Evolutionary conservation across 2,113 vertebrate species (phyloP).

Genomic region (Cottus gobio): DNA sequence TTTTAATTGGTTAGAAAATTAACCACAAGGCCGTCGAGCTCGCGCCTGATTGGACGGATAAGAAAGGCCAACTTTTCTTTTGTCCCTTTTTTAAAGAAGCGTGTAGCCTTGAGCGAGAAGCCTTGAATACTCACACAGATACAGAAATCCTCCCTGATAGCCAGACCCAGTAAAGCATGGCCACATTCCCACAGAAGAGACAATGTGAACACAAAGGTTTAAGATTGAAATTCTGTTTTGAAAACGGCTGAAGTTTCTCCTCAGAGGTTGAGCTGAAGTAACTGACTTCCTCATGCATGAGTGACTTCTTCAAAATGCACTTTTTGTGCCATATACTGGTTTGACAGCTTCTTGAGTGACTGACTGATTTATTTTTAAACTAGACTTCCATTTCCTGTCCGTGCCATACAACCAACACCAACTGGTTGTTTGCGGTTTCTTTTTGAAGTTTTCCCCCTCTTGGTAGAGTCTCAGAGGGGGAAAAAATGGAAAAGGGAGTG

Average conservation of each 20-base stretch:
- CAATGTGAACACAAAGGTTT: neutral
- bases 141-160: neutral
- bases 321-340: conserved; percentile 9
- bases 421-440: conserved; percentile 2
- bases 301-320: conserved; percentile 11
- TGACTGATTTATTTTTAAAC: conserved; percentile 34
- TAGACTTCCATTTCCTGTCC: conserved; percentile 4
- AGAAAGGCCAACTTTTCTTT: neutral
- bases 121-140: conserved; percentile 26
- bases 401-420: neutral
- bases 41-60: conserved; percentile 5
- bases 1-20: conserved; percentile 27
- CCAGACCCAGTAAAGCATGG: neutral
- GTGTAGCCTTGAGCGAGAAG: conserved; percentile 9
- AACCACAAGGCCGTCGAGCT: conserved; percentile 9
- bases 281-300: conserved; percentile 1
- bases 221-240: neutral
- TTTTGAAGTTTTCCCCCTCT: conserved; percentile 16
- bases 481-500: conserved; percentile 8
- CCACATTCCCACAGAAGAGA: neutral
- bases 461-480: neutral
- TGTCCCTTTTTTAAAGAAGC: neutral
- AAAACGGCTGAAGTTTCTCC: conserved; percentile 1
- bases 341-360: conserved; percentile 13
- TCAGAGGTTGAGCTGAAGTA: conserved; percentile 5